Percentiles rank a stretch among this genome's conserved stretches.
Evolutionary conservation across 2,888 invertebrate species (phyloP).

Genomic region (Apantesis nais): DNA sequence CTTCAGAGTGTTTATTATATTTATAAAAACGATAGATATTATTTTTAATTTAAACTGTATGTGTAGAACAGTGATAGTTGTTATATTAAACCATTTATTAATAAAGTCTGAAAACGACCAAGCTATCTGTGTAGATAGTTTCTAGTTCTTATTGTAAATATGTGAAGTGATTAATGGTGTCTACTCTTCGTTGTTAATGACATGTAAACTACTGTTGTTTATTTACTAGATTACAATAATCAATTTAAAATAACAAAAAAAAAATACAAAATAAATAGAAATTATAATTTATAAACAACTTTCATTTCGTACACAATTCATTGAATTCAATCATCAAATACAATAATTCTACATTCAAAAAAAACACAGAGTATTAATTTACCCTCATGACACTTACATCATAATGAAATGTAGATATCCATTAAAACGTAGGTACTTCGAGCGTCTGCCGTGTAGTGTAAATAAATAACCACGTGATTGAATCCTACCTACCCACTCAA

Average conservation of each 20-base stretch:
- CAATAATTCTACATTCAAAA: no score
- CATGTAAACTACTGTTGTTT: constrained; percentile 77
- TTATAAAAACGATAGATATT: constrained; percentile 39
- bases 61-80: constrained; percentile 61
- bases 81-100: constrained; percentile 63
- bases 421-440: background rate
- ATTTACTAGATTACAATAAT: constrained; percentile 72
- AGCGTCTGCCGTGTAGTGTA: background rate
- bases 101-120: constrained; percentile 84
- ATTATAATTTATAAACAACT: constrained; percentile 57
- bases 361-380: background rate
- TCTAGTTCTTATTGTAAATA: constrained; percentile 77
- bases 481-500: background rate
- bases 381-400: background rate
- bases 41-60: constrained; percentile 52
- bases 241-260: constrained; percentile 59
- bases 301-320: constrained; percentile 52
- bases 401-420: background rate
- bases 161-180: constrained; percentile 64
- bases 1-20: constrained; percentile 55
- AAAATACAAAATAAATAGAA: constrained; percentile 78
- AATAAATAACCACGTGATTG: background rate
- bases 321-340: background rate
- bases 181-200: constrained; percentile 71
- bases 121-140: constrained; percentile 78